These are phyloP conservation scores for Motacilla tschutschensis DNA, from an alignment of 2,113 vertebrate genomes.

Conservation along the genomic window DNA sequence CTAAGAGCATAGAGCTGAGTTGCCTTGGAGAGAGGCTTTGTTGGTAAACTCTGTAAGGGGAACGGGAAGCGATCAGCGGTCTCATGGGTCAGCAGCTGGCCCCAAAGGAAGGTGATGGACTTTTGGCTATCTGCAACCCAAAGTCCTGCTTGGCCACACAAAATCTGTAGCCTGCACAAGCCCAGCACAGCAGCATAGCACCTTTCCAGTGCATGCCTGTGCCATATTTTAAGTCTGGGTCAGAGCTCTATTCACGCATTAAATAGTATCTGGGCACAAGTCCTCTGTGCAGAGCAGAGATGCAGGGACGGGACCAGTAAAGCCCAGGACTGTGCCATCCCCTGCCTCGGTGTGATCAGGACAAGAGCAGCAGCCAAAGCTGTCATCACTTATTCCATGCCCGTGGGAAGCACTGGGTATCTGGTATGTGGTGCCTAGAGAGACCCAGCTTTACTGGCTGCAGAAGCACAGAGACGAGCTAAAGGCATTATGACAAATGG, in stretches of 20 bases:
- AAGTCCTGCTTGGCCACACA: not conserved
- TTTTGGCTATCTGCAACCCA: not conserved
- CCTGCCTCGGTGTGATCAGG: not conserved
- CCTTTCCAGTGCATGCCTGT: not conserved
- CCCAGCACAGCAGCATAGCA: not conserved
- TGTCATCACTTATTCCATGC: not conserved
- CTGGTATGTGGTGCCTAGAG: not conserved
- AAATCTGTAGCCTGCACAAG: not conserved
- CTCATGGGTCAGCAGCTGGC: not conserved
- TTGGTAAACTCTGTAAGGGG: not conserved
- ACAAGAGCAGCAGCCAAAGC: not conserved
- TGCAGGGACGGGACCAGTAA: not conserved
- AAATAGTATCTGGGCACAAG: not conserved
- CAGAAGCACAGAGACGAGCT: not conserved
- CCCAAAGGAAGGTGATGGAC: not conserved
- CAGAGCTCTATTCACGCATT: not conserved
- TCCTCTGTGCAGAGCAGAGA: not conserved
- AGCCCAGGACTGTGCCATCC: not conserved
- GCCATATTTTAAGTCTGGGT: not conserved
- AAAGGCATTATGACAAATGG: not conserved
- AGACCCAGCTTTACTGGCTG: not conserved
- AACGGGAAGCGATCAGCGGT: fast-evolving
- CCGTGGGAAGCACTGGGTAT: not conserved
- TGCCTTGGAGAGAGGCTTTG: not conserved
- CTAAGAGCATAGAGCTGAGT: not conserved